Percentiles rank a stretch among this genome's conserved stretches.
Conservation (phyloP, 2,888 invertebrate genomes). For the Drosophila emarginata region DNA sequence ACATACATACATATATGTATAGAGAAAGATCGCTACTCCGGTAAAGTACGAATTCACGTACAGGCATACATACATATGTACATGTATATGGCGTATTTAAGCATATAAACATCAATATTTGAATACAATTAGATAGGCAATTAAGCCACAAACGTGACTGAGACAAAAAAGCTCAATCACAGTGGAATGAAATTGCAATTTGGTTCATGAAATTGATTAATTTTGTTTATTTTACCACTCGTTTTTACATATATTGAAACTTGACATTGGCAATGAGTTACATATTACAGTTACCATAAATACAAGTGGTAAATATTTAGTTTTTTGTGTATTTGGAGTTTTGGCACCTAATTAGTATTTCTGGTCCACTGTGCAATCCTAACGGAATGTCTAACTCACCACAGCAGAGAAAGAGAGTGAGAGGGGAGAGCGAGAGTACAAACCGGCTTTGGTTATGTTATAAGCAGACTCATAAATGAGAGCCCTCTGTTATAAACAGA, state of each 20-base stretch:
- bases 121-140: not conserved
- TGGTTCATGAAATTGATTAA: not conserved
- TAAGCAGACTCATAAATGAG: not conserved
- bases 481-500: not conserved
- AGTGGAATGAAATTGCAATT: not conserved
- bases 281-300: not conserved
- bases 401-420: not conserved
- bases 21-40: too few relatives aligned
- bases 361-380: not conserved
- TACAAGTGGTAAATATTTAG: not conserved
- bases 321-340: not conserved
- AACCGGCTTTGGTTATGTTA: constrained; percentile 18
- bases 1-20: not conserved
- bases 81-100: not conserved
- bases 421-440: constrained; percentile 12
- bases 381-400: constrained; percentile 2
- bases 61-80: not conserved
- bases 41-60: not conserved
- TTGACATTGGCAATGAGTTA: not conserved
- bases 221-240: not conserved
- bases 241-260: not conserved
- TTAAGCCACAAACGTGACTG: constrained; percentile 5
- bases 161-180: not conserved
- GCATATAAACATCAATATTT: constrained; percentile 4
- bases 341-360: not conserved